Conservation (phyloP, 37 sponge, comb jelly and placozoan genomes). For the Ianthella basta region DNA sequence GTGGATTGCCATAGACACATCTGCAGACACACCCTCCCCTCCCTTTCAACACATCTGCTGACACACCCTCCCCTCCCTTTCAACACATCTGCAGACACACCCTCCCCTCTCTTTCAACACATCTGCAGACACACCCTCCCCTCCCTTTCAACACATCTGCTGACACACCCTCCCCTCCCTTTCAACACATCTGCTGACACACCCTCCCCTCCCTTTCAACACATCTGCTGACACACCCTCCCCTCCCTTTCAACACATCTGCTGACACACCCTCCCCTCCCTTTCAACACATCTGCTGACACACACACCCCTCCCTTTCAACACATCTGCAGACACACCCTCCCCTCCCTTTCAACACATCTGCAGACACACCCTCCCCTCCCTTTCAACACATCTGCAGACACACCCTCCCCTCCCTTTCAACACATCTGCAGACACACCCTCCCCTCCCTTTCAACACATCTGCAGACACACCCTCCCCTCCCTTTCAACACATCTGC, state of each 20-base stretch:
- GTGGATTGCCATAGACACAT: not conserved
- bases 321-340: slow-evolving; percentile 9
- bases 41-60: not conserved
- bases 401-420: not conserved
- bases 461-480: not conserved
- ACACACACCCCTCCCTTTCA: not conserved
- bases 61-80: not conserved
- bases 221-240: not conserved
- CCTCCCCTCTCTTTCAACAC: not conserved
- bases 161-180: not conserved
- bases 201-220: not conserved
- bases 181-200: too few relatives aligned
- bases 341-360: not conserved
- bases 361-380: not conserved
- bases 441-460: not conserved
- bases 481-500: not conserved
- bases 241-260: not conserved
- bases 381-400: not conserved
- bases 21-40: too few relatives aligned
- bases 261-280: too few relatives aligned
- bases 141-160: not conserved
- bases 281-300: not conserved
- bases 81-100: slow-evolving; percentile 1
- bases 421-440: not conserved
- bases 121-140: not conserved